Base-by-base conservation (phyloP, 2,113 vertebrate species). In the Myiozetetes cayanensis region DNA sequence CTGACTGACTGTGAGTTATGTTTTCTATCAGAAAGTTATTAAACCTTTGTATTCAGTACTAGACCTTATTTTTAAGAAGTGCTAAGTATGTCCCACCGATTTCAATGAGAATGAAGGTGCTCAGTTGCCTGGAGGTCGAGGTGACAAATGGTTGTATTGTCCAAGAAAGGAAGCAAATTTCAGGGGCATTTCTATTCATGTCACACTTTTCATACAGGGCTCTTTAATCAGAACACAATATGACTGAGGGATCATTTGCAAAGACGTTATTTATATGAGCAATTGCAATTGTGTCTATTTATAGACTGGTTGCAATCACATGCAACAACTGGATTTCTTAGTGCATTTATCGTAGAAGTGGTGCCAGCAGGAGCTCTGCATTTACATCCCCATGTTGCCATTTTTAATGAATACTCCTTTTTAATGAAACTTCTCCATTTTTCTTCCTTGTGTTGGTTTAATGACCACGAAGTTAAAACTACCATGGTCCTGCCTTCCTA, bases 271-370 rank as follows among this genome's bases (percentile, higher is more conserved):
- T 92, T 94, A n/a, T 88, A 39, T 58, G 62, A 93, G 77, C 33
- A 53, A 21, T 62, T 92, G 85, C 53, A 87, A 85, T 94, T 79
- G 70, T 63, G 27, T 58, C 66, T 94, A 71, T 97, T 95, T 93
- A 82, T 95, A 89, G 85, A 30, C 49, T 53, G 21, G 58, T 39
- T 72, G 62, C 85, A 49, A 55, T 93, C 89, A 76, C n/a, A 20
- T 73, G 49, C 0, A 1, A 25, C 3, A 25, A 24, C 78, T 58
- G 58, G 7, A 22, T 76, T 94, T 85, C 87, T 82, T 56, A 61
- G 71, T 0, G 7, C 46, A 39, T 89, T 90, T 81, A 14, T 82
- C 8, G 5, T 41, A 39, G 0, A 0, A 85, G 58, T 47, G 70
- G 31, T 91, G 83, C 71, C 87, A 82, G 94, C 85, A 85, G 90